A percentile compares a stretch with the other conserved stretches of the same genome.
These are phyloP conservation scores for Ramphastos sulfuratus DNA, from an alignment of 2,113 vertebrate species.

Conservation along the genomic window DNA sequence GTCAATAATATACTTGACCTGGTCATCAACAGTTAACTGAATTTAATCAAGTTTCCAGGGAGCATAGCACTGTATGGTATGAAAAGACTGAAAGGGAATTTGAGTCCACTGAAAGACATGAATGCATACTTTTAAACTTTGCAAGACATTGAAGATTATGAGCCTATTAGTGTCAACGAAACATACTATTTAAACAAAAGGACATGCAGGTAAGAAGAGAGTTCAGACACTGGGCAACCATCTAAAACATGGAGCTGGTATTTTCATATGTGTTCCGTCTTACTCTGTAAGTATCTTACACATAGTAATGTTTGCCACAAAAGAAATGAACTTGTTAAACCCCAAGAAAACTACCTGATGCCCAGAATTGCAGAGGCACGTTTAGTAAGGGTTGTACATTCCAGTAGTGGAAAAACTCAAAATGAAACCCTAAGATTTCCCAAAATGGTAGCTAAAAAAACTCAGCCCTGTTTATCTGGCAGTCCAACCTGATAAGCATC, in stretches of 20 bases:
- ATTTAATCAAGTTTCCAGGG: not conserved
- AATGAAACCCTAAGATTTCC: slow-evolving; percentile 9
- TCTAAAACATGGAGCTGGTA: not conserved
- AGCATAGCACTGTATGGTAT: not conserved
- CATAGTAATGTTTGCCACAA: not conserved
- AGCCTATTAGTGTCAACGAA: not conserved
- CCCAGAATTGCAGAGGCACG: slow-evolving; percentile 27
- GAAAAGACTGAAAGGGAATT: not conserved
- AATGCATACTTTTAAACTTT: not conserved
- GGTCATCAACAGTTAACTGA: not conserved
- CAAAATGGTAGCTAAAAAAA: not conserved
- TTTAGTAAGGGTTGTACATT: slow-evolving; percentile 44
- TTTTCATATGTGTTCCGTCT: not conserved
- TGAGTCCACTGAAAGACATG: not conserved
- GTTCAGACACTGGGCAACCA: not conserved
- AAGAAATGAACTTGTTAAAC: slow-evolving; percentile 49
- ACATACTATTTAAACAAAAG: not conserved
- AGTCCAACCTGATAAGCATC: not conserved
- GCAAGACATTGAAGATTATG: not conserved
- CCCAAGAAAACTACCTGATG: slow-evolving; percentile 25
- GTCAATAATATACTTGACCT: not conserved
- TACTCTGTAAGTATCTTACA: not conserved
- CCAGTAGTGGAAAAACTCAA: not conserved
- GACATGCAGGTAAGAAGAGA: not conserved
- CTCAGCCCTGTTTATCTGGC: slow-evolving; percentile 25